phyloP scores from a whole-genome alignment of 2,797 vertebrate species.

The Leuciscus waleckii region DNA sequence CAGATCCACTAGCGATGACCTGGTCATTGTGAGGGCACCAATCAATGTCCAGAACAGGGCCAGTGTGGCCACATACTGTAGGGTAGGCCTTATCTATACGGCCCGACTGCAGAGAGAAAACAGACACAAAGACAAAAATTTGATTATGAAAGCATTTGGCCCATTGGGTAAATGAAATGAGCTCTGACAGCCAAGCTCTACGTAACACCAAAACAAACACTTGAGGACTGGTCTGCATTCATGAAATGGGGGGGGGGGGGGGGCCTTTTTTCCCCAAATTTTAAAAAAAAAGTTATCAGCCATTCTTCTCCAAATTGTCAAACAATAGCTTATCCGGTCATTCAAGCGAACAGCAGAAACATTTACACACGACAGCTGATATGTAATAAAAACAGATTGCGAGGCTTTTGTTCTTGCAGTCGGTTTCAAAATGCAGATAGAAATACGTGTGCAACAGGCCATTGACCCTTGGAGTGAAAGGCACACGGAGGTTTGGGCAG shows the following conservation, averaged over 20 bases:
- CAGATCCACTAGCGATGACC: conserved; percentile 94
- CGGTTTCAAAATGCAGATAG: neutral
- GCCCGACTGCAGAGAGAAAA: conserved; percentile 79
- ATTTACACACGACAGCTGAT: conserved; percentile 33
- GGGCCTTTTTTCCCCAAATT: too few species aligned
- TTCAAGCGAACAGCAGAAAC: conserved; percentile 28
- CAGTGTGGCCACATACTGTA: conserved; percentile 96
- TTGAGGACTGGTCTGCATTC: neutral
- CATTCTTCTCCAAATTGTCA: neutral
- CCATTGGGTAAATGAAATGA: neutral
- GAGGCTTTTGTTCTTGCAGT: conserved; percentile 16
- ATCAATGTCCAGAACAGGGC: conserved; percentile 95
- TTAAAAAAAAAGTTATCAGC: too few species aligned
- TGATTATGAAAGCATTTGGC: neutral
- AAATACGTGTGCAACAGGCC: neutral
- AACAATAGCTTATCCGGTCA: conserved; percentile 34
- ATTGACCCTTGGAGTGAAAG: conserved; percentile 17
- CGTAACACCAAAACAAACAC: conserved; percentile 30
- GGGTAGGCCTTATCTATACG: conserved; percentile 97
- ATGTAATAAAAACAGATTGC: conserved; percentile 43
- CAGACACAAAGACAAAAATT: neutral
- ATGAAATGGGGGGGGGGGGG: neutral
- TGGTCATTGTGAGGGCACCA: conserved; percentile 98
- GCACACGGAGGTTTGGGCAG: neutral
- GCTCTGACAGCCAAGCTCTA: neutral